Conservation (phyloP, 1,140 invertebrate species). For the Parapsyche elsis region DNA sequence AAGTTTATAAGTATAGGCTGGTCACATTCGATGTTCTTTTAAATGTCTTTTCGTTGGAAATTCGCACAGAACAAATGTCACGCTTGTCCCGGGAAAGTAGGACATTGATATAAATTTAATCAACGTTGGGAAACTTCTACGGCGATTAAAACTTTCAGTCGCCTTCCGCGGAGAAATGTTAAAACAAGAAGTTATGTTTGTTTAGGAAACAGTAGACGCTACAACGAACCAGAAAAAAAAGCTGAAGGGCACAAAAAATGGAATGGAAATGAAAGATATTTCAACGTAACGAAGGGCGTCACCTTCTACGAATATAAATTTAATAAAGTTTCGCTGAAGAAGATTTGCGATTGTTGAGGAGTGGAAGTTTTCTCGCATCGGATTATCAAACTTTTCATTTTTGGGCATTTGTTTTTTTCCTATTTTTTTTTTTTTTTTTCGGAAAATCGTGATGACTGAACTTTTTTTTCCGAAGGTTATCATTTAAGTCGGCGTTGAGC, state of each 20-base stretch:
- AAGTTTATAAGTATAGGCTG: too few species aligned
- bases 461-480: constrained; percentile 48
- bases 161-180: constrained; percentile 50
- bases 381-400: constrained; percentile 47
- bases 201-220: constrained; percentile 42
- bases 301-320: constrained; percentile 45
- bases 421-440: constrained; percentile 4
- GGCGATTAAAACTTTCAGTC: constrained; percentile 54
- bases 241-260: not conserved
- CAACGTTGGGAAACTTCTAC: constrained; percentile 49
- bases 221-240: constrained; percentile 30
- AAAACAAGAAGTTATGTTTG: constrained; percentile 55
- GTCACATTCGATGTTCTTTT: not conserved
- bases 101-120: constrained; percentile 55
- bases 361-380: constrained; percentile 31
- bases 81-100: not conserved
- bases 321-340: constrained; percentile 48
- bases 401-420: not conserved
- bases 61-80: constrained; percentile 11
- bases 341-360: constrained; percentile 48
- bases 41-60: constrained; percentile 9
- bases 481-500: constrained; percentile 46
- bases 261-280: constrained; percentile 39
- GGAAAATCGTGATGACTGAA: constrained; percentile 51
- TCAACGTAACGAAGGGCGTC: constrained; percentile 28